phyloP scores from a whole-genome alignment of 2,797 vertebrate species.

The Cuculus canorus region DNA sequence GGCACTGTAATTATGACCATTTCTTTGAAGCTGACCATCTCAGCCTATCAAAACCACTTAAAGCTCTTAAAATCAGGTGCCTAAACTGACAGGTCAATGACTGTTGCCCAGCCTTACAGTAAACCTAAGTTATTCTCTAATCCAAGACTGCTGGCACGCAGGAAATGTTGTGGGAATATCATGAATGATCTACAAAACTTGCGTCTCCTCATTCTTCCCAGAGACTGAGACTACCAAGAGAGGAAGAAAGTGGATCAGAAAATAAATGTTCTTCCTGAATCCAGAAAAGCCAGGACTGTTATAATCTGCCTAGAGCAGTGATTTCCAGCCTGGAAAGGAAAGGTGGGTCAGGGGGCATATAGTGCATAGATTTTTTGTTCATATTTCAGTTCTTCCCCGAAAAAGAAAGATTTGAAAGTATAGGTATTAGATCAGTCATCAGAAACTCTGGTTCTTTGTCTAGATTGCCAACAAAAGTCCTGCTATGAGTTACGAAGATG shows the following conservation, averaged over 20 bases:
- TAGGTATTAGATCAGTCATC: not conserved
- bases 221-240: not conserved
- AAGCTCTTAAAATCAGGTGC: not conserved
- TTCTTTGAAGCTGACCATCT: not conserved
- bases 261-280: not conserved
- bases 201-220: not conserved
- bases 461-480: not conserved
- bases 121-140: not conserved
- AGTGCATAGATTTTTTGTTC: not conserved
- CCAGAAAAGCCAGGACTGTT: not conserved
- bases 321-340: not conserved
- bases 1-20: not conserved
- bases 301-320: not conserved
- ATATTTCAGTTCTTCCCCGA: not conserved
- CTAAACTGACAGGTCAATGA: not conserved
- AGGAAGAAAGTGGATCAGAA: not conserved
- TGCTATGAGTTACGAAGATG: not conserved
- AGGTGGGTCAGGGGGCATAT: fast-evolving
- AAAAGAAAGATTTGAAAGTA: not conserved
- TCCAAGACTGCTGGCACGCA: not conserved
- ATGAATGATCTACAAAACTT: fast-evolving
- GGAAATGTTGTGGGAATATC: not conserved
- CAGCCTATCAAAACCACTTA: not conserved
- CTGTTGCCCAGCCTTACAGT: not conserved
- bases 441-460: not conserved